Evolutionary conservation across 30 jellyfish, hydroid and myxozoan genomes (phyloP).

Genomic region (Hydractinia echinata): DNA sequence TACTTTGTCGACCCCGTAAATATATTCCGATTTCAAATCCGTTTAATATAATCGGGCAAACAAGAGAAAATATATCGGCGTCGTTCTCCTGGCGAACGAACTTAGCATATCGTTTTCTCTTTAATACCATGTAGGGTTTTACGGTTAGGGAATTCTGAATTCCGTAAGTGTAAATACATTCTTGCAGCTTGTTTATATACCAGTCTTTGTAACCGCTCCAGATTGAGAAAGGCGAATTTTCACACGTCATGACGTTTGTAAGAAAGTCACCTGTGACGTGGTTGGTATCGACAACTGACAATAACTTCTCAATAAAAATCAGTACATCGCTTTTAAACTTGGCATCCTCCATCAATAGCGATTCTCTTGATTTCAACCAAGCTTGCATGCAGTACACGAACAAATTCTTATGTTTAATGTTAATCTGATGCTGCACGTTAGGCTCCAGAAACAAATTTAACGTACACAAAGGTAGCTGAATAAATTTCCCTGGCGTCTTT

Average conservation of each 20-base stretch:
- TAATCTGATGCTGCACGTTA: constrained; percentile 25
- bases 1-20: constrained; percentile 31
- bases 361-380: constrained; percentile 24
- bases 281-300: not conserved
- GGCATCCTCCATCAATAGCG: not conserved
- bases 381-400: constrained; percentile 36
- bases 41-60: constrained; percentile 25
- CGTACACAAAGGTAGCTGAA: constrained; percentile 21
- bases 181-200: constrained; percentile 33
- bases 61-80: constrained; percentile 29
- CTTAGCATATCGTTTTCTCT: constrained; percentile 11
- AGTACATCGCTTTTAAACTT: not conserved
- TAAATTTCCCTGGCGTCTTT: constrained; percentile 29
- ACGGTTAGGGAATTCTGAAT: constrained; percentile 8
- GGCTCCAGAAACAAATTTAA: constrained; percentile 38
- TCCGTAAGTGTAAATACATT: constrained; percentile 19
- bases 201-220: constrained; percentile 48
- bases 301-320: constrained; percentile 27
- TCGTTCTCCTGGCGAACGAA: constrained; percentile 34
- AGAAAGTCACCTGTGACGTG: constrained; percentile 35
- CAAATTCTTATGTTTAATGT: constrained; percentile 28
- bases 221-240: constrained; percentile 27
- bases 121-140: constrained; percentile 21
- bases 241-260: constrained; percentile 39
- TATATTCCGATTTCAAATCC: constrained; percentile 45